phyloP scores from a whole-genome alignment of 2,113 vertebrate genomes.

The Cavia porcellus region DNA sequence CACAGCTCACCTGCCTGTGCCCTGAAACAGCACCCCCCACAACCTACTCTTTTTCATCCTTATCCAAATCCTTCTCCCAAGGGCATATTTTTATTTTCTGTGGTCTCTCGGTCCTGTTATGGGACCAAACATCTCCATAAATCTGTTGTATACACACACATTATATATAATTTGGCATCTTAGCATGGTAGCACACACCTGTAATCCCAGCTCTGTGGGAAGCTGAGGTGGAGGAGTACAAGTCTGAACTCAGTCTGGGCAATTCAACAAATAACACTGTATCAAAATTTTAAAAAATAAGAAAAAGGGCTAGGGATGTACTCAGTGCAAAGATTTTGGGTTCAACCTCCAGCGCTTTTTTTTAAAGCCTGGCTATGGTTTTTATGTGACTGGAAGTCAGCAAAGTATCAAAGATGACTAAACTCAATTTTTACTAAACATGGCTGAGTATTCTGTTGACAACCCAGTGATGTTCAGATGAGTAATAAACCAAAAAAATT shows the following conservation, averaged over 20 bases:
- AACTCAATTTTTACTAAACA: slow-evolving; percentile 23
- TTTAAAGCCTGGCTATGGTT: background rate
- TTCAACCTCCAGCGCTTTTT: background rate
- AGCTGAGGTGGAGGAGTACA: background rate
- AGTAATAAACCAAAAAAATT: slow-evolving; percentile 50
- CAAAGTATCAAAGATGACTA: slow-evolving; percentile 41
- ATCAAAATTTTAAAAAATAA: background rate
- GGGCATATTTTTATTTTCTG: background rate
- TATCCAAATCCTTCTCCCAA: background rate
- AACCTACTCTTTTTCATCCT: background rate
- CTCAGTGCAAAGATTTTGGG: background rate
- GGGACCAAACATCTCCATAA: background rate
- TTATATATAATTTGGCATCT: background rate
- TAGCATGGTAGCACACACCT: background rate
- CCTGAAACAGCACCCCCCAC: too few species aligned
- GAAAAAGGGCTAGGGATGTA: background rate
- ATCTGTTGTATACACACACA: background rate
- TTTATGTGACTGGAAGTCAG: slow-evolving; percentile 38
- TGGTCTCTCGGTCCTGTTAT: background rate
- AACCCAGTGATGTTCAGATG: background rate
- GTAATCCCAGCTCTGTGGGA: background rate
- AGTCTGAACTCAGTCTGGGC: background rate
- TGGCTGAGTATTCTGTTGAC: background rate
- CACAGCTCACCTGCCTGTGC: background rate
- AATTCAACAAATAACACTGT: background rate